Evolutionary conservation across 2,113 vertebrate species (phyloP).

Genomic region (Grus americana): DNA sequence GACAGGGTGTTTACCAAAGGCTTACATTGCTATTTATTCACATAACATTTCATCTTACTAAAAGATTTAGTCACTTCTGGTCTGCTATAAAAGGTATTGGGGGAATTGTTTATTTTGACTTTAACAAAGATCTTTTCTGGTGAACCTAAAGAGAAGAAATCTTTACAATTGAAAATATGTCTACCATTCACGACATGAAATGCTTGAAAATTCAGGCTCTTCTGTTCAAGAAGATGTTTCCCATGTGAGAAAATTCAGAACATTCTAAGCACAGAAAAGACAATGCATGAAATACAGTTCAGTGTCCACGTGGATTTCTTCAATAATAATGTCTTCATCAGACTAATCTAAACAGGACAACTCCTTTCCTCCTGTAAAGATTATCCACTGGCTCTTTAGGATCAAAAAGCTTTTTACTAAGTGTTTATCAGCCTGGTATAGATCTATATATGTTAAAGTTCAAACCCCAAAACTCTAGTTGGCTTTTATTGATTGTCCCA

Average conservation of each 20-base stretch:
- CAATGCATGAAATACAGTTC: not conserved
- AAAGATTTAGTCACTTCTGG: not conserved
- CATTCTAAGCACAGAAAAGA: not conserved
- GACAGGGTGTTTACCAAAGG: not conserved
- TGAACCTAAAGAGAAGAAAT: not conserved
- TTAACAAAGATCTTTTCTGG: not conserved
- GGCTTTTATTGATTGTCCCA: not conserved
- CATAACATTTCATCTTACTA: not conserved
- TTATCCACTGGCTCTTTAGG: not conserved
- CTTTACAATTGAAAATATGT: not conserved
- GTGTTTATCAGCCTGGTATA: not conserved
- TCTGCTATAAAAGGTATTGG: not conserved
- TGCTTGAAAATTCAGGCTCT: not conserved
- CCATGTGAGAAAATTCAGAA: not conserved
- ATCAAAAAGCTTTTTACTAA: not conserved
- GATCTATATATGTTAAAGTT: not conserved
- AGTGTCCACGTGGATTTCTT: not conserved
- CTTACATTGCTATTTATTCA: not conserved
- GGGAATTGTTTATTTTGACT: not conserved
- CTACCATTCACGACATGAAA: not conserved
- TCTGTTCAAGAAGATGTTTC: not conserved
- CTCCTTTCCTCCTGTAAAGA: not conserved
- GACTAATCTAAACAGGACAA: not conserved
- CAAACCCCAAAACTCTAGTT: not conserved
- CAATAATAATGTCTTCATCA: not conserved